Conservation (phyloP, 2,888 invertebrate species). For the Drosophila parthenogenetica region DNA sequence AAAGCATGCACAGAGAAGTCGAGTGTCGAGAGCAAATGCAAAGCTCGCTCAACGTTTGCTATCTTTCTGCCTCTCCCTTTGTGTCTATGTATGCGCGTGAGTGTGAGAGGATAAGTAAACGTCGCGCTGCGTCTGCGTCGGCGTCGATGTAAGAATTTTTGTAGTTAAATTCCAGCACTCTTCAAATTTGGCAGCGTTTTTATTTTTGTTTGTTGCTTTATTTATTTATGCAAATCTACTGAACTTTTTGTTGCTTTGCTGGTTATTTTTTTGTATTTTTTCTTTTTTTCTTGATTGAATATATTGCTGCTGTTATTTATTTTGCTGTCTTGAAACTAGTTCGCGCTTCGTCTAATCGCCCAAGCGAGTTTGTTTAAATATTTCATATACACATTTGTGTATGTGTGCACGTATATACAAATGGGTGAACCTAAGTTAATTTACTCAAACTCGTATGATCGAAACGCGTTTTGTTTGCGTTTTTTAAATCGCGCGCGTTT, state of each 20-base stretch:
- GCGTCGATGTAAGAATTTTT: conserved; percentile 46
- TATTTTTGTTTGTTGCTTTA: conserved; percentile 59
- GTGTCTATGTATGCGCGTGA: conserved; percentile 6
- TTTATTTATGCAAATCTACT: conserved; percentile 70
- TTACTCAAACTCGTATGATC: conserved; percentile 37
- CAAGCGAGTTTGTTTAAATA: conserved; percentile 49
- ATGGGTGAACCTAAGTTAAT: conserved; percentile 31
- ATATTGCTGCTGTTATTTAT: conserved; percentile 31
- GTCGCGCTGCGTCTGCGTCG: conserved; percentile 18
- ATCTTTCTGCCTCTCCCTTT: conserved; percentile 8
- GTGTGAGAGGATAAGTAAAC: conserved; percentile 13
- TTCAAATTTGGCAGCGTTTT: conserved; percentile 54
- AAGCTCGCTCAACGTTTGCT: conserved; percentile 49
- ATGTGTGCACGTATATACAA: not conserved
- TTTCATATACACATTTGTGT: conserved; percentile 17
- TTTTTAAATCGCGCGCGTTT: conserved; percentile 24
- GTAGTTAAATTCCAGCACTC: conserved; percentile 72
- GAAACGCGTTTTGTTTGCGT: conserved; percentile 28
- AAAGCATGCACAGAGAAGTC: conserved; percentile 44
- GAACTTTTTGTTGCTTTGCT: conserved; percentile 23
- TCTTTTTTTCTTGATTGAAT: conserved; percentile 32
- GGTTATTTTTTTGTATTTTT: not conserved
- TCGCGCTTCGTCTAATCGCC: conserved; percentile 31
- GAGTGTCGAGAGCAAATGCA: conserved; percentile 45
- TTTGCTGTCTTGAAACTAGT: conserved; percentile 63